A percentile compares a stretch with the other conserved stretches of the same genome.
Conservation (phyloP, 2,113 vertebrate species). For the Pelecanoides urinatrix region DNA sequence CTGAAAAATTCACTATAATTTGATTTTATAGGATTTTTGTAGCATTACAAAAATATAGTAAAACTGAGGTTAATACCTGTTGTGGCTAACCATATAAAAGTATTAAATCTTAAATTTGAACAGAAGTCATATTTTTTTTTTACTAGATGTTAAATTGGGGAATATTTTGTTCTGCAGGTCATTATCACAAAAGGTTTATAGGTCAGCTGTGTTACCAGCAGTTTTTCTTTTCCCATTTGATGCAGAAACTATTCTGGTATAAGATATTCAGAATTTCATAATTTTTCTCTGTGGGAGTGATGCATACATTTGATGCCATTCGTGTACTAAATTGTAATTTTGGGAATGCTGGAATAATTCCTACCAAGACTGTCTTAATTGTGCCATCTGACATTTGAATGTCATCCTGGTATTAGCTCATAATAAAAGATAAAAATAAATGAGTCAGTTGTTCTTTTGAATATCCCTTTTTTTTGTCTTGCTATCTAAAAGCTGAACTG, state of each 20-base stretch:
- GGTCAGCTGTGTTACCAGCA: constrained; percentile 62
- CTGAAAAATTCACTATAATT: constrained; percentile 76
- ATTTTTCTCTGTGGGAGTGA: constrained; percentile 59
- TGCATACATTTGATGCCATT: constrained; percentile 58
- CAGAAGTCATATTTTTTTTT: constrained; percentile 61
- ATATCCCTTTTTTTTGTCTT: background rate
- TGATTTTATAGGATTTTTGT: constrained; percentile 83
- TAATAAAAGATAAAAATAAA: constrained; percentile 68
- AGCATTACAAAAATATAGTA: constrained; percentile 77
- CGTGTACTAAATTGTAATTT: constrained; percentile 60
- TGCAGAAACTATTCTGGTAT: constrained; percentile 53
- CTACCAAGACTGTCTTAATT: constrained; percentile 66
- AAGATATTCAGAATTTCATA: constrained; percentile 33
- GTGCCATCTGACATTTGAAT: constrained; percentile 69
- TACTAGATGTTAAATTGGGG: constrained; percentile 57
- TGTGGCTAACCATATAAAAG: constrained; percentile 80
- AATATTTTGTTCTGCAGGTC: constrained; percentile 56
- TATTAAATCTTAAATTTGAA: constrained; percentile 79
- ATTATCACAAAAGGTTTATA: constrained; percentile 46
- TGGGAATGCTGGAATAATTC: constrained; percentile 67
- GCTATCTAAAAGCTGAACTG: constrained; percentile 60
- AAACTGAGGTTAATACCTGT: constrained; percentile 76
- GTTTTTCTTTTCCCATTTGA: constrained; percentile 47
- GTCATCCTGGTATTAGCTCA: constrained; percentile 71
- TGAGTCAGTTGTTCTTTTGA: constrained; percentile 43